Evolutionary conservation across 2,888 invertebrate species (phyloP).

Genomic region (Pristionchus mayeri): DNA sequence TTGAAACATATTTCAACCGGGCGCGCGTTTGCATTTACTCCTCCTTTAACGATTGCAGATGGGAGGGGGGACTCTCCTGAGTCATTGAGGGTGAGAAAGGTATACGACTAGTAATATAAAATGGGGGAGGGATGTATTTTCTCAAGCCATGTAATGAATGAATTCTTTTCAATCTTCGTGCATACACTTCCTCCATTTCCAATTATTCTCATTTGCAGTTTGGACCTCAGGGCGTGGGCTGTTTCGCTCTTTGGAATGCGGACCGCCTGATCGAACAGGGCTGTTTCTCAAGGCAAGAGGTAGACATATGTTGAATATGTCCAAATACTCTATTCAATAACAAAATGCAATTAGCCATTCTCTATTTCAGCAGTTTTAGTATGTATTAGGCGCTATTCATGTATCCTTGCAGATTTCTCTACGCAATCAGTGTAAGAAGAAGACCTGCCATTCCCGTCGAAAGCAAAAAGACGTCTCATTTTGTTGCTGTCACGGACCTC

Average conservation of each 20-base stretch:
- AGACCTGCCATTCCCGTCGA: background rate
- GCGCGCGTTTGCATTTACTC: too few relatives aligned
- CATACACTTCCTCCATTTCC: background rate
- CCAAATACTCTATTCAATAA: background rate
- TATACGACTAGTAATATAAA: too few relatives aligned
- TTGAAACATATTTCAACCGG: too few relatives aligned
- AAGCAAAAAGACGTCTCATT: background rate
- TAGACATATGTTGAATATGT: too few relatives aligned
- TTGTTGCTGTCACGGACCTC: conserved; percentile 34
- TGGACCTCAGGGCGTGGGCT: background rate
- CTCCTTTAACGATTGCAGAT: too few relatives aligned
- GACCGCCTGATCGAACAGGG: background rate
- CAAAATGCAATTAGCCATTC: background rate
- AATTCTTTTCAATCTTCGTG: too few relatives aligned
- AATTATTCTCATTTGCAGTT: background rate
- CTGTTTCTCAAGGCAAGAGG: conserved; percentile 9
- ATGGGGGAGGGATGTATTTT: background rate
- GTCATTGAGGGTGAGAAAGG: too few relatives aligned
- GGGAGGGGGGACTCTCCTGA: too few relatives aligned
- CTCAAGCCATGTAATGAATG: background rate
- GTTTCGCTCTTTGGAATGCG: background rate
- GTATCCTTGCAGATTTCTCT: background rate
- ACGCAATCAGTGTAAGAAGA: conserved; percentile 1
- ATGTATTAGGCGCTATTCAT: background rate
- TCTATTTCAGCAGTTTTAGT: background rate